Percentiles rank a stretch among this genome's conserved stretches.
Conservation (phyloP, 2,113 vertebrate genomes). For the Varanus salvator region DNA sequence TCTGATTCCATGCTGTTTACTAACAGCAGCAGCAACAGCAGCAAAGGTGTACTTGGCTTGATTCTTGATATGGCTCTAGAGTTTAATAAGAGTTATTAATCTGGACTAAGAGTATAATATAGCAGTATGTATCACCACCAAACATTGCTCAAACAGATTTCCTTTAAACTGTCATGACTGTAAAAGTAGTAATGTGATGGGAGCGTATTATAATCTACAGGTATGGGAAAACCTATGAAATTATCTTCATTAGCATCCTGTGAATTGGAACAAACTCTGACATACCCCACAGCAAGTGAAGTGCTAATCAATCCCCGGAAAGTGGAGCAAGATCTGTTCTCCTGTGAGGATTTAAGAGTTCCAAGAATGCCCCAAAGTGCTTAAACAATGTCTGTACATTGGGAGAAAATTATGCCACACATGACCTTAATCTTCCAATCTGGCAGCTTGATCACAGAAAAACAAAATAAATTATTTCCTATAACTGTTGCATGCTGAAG, state of each 20-base stretch:
- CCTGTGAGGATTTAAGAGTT: not conserved
- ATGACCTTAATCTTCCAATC: conserved; percentile 23
- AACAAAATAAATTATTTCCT: not conserved
- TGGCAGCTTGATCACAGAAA: not conserved
- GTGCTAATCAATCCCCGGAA: not conserved
- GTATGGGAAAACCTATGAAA: not conserved
- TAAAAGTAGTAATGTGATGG: not conserved
- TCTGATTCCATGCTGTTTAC: not conserved
- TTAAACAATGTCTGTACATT: not conserved
- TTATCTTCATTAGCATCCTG: not conserved
- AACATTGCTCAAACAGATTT: not conserved
- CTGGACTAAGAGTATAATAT: not conserved
- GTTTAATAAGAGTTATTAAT: not conserved
- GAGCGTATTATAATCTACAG: not conserved
- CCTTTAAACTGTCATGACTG: not conserved
- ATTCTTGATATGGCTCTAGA: not conserved
- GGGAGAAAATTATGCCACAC: not conserved
- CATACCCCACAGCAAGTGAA: not conserved
- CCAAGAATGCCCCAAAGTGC: not conserved
- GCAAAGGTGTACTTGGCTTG: not conserved
- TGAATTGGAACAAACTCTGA: not conserved
- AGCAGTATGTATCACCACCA: not conserved
- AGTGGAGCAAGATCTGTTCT: not conserved
- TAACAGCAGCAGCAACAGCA: not conserved
- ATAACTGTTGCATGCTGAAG: not conserved